Percentiles rank a stretch among this genome's conserved stretches.
Evolutionary conservation across 2,888 invertebrate genomes (phyloP).

Genomic region (Rhamnusium bicolor): DNA sequence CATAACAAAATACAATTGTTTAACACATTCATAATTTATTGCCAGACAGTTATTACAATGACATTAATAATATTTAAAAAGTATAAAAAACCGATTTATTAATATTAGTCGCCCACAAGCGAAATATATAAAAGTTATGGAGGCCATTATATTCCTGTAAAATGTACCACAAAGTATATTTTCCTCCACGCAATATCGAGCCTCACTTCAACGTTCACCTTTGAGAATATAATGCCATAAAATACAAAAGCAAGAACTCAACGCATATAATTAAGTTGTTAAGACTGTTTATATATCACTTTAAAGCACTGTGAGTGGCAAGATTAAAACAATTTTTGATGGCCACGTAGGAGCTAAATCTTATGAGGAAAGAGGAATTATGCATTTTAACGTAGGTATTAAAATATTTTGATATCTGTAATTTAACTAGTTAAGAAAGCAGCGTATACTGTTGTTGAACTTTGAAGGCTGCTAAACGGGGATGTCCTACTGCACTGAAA

Average conservation of each 20-base stretch:
- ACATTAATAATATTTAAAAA: conserved; percentile 21
- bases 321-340: neutral
- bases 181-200: conserved; percentile 18
- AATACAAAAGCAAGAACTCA: conserved; percentile 25
- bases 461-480: too few species aligned
- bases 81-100: conserved; percentile 17
- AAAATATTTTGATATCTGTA: too few species aligned
- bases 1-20: neutral
- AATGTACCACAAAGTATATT: conserved; percentile 42
- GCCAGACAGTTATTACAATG: conserved; percentile 7
- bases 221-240: conserved; percentile 29
- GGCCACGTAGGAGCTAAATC: neutral
- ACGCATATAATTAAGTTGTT: conserved; percentile 36
- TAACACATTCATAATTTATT: neutral
- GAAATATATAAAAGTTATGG: conserved; percentile 38
- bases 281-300: conserved; percentile 4
- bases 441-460: too few species aligned
- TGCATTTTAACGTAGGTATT: neutral
- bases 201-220: conserved; percentile 24
- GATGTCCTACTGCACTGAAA: too few species aligned
- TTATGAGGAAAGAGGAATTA: neutral
- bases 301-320: neutral
- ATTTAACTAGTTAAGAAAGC: too few species aligned
- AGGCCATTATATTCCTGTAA: conserved; percentile 41
- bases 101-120: conserved; percentile 24